Evolutionary conservation across 2,888 invertebrate species (phyloP).

Genomic region (Saturnia japonica): DNA sequence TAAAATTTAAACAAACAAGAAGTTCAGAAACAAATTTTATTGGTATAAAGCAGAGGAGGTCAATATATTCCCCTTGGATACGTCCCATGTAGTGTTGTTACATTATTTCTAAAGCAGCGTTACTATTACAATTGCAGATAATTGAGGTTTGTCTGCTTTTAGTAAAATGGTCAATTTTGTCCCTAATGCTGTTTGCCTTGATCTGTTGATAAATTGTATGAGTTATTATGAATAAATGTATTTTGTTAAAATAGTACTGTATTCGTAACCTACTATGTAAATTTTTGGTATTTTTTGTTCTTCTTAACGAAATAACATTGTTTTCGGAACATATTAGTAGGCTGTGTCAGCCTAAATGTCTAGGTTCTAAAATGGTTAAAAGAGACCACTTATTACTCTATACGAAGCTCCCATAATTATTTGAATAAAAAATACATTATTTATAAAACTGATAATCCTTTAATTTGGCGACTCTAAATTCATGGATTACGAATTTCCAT

Average conservation of each 20-base stretch:
- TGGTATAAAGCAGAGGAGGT: not conserved
- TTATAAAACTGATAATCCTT: no score
- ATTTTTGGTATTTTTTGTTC: no score
- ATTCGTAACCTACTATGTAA: not conserved
- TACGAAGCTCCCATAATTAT: not conserved
- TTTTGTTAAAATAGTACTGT: not conserved
- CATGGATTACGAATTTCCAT: no score
- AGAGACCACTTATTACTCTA: not conserved
- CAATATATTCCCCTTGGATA: constrained; percentile 6
- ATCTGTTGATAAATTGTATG: constrained; percentile 17
- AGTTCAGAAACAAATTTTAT: not conserved
- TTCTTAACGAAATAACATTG: no score
- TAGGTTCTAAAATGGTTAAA: not conserved
- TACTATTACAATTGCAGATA: constrained; percentile 75
- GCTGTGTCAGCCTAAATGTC: not conserved
- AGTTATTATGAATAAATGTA: no score
- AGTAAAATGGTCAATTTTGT: constrained; percentile 78
- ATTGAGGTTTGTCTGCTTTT: constrained; percentile 76
- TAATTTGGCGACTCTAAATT: no score
- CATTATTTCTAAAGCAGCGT: constrained; percentile 66
- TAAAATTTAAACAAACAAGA: not conserved
- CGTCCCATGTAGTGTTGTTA: constrained; percentile 45
- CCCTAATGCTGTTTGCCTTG: constrained; percentile 52
- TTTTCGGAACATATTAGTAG: not conserved
- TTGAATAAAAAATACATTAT: not conserved